These are phyloP conservation scores for Erythrocebus patas DNA, from an alignment of 2,113 vertebrate species.

Conservation along the genomic window DNA sequence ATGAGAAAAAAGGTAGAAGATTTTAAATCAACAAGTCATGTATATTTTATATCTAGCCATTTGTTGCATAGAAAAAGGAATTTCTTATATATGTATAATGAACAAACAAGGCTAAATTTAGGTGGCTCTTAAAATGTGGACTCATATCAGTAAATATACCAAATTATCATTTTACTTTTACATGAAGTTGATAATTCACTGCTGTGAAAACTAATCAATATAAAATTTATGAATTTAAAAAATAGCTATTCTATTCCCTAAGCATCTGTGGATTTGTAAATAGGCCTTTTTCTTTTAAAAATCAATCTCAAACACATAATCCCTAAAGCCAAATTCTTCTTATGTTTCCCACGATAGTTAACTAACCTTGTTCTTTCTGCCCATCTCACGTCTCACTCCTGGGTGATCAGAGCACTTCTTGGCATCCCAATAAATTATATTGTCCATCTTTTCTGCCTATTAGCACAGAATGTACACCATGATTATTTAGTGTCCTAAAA, in stretches of 20 bases:
- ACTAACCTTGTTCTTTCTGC: not conserved
- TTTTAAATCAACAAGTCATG: not conserved
- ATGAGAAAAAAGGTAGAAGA: not conserved
- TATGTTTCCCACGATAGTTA: not conserved
- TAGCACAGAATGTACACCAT: not conserved
- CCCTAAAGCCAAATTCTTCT: not conserved
- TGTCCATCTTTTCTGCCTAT: not conserved
- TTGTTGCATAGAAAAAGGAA: not conserved
- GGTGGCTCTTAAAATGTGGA: not conserved
- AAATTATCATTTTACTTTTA: slow-evolving; percentile 2
- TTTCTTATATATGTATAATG: not conserved
- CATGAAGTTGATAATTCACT: not conserved
- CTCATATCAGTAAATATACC: not conserved
- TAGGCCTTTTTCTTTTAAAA: not conserved
- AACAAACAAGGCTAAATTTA: not conserved
- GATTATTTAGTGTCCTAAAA: not conserved
- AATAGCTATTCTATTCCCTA: not conserved
- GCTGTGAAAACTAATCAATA: not conserved
- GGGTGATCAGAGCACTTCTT: not conserved
- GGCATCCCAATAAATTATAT: no score
- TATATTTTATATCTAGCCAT: not conserved
- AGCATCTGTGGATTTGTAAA: not conserved
- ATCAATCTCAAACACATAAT: not conserved
- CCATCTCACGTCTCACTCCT: not conserved
- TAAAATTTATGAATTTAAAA: not conserved